These are phyloP conservation scores for Gasterosteus aculeatus DNA, from an alignment of 2,113 vertebrate genomes.

Conservation along the genomic window DNA sequence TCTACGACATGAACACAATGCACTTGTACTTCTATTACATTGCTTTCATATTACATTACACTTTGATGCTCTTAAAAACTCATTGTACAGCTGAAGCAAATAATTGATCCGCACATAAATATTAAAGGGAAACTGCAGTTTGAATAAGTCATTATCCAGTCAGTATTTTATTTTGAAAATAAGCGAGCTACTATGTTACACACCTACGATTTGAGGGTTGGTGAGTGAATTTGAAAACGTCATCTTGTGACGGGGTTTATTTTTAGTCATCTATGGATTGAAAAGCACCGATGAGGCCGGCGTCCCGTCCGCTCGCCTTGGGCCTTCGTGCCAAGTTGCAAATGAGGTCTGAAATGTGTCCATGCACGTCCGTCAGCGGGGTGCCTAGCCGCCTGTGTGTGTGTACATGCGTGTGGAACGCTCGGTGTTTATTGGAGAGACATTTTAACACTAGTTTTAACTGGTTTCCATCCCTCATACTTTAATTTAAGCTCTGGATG, in stretches of 20 bases:
- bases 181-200: too few relatives aligned
- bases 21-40: background rate
- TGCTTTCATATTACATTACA: background rate
- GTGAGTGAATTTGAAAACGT: too few relatives aligned
- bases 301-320: constrained; percentile 52
- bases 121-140: too few relatives aligned
- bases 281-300: background rate
- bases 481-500: background rate
- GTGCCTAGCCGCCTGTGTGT: background rate
- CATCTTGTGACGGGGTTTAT: too few relatives aligned
- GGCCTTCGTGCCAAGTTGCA: constrained; percentile 22
- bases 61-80: background rate
- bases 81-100: background rate
- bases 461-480: background rate
- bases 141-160: too few relatives aligned
- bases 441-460: too few relatives aligned
- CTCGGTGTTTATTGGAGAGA: too few relatives aligned
- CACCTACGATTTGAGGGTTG: too few relatives aligned
- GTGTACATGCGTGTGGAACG: too few relatives aligned
- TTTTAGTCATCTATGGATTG: too few relatives aligned
- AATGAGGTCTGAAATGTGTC: constrained; percentile 18
- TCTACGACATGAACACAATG: background rate
- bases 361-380: constrained; percentile 5
- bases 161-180: too few relatives aligned
- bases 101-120: too few relatives aligned